Conservation (phyloP, 2,113 vertebrate genomes). For the Laticauda colubrina region DNA sequence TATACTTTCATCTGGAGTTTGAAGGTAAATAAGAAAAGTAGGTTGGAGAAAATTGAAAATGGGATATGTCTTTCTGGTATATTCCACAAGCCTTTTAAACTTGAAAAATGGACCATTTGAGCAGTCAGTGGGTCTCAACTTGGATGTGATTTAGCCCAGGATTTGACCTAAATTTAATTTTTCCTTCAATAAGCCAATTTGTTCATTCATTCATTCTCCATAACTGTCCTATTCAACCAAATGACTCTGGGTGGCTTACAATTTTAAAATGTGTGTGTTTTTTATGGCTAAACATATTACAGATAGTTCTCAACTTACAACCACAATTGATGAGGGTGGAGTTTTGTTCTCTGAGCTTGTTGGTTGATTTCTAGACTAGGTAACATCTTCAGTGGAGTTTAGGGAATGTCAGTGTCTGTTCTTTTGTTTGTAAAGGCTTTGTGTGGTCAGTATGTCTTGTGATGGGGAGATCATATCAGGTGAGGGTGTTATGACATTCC, state of each 20-base stretch:
- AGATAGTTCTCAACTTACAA: neutral
- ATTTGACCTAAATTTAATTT: neutral
- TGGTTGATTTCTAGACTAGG: neutral
- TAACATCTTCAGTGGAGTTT: neutral
- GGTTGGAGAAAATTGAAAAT: neutral
- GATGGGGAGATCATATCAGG: neutral
- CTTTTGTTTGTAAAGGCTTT: neutral
- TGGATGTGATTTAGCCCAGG: neutral
- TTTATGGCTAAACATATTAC: neutral
- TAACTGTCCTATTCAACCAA: neutral
- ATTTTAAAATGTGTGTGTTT: neutral
- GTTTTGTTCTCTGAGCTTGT: neutral
- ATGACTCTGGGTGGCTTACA: neutral
- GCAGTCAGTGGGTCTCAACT: no score
- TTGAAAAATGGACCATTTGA: neutral
- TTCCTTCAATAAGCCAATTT: neutral
- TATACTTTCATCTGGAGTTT: neutral
- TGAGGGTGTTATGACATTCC: neutral
- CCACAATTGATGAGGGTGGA: neutral
- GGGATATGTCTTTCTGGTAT: no score
- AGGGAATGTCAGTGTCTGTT: neutral
- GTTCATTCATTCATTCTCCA: neutral
- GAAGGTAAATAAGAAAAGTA: neutral
- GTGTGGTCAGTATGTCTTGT: neutral
- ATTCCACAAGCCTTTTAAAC: neutral